These are phyloP conservation scores for Drepana falcataria DNA, from an alignment of 2,888 invertebrate genomes.

Conservation along the genomic window DNA sequence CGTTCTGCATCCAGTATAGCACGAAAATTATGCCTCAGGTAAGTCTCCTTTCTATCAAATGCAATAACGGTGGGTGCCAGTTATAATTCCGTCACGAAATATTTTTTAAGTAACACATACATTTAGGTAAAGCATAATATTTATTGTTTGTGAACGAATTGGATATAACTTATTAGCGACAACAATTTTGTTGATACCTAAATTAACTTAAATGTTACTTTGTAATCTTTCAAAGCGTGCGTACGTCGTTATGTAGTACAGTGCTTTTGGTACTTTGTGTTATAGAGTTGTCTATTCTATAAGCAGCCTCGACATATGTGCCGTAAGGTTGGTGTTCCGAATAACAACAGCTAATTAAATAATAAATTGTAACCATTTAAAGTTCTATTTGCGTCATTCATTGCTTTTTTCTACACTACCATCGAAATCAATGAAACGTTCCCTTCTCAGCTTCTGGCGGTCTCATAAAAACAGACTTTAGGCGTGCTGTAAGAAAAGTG, in stretches of 20 bases:
- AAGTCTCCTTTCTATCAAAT: conserved; percentile 5
- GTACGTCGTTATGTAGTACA: not conserved
- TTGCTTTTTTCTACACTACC: conserved; percentile 12
- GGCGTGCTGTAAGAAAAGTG: too few relatives aligned
- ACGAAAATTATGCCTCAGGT: conserved; percentile 35
- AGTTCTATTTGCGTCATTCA: conserved; percentile 34
- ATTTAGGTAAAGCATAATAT: too few relatives aligned
- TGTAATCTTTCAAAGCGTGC: not conserved
- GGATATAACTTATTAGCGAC: too few relatives aligned
- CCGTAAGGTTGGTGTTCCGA: conserved; percentile 11
- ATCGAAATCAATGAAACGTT: conserved; percentile 30
- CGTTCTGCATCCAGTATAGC: conserved; percentile 49
- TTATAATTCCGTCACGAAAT: not conserved
- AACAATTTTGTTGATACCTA: too few relatives aligned
- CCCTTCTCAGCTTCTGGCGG: not conserved
- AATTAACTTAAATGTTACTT: too few relatives aligned
- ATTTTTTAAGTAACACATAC: too few relatives aligned
- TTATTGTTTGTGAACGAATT: too few relatives aligned
- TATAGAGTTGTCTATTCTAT: conserved; percentile 4
- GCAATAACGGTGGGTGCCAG: not conserved
- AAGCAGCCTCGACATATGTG: conserved; percentile 12
- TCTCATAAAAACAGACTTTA: not conserved
- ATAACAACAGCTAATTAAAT: conserved; percentile 48
- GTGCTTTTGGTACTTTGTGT: not conserved
- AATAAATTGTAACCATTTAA: conserved; percentile 26